Evolutionary conservation across 2,797 vertebrate species (phyloP).

Genomic region (Enoplosus armatus): DNA sequence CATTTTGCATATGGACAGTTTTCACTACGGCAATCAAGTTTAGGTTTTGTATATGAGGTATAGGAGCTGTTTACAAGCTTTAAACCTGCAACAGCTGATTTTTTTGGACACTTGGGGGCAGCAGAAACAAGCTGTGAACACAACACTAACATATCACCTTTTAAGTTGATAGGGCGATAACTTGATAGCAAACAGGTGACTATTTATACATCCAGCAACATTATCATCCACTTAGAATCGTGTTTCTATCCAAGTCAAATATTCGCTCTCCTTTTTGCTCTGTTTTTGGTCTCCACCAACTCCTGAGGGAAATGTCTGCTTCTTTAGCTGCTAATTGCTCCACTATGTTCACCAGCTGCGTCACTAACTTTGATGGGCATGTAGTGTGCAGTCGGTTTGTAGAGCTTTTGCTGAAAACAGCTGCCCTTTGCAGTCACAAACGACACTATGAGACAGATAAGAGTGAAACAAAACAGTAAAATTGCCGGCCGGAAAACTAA

Average conservation of each 20-base stretch:
- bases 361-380: not conserved
- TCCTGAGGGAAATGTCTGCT: not conserved
- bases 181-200: not conserved
- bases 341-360: not conserved
- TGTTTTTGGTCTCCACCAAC: not conserved
- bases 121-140: not conserved
- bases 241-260: not conserved
- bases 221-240: not conserved
- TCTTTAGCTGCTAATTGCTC: not conserved
- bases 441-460: not conserved
- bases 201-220: not conserved
- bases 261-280: not conserved
- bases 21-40: not conserved
- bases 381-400: not conserved
- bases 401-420: not conserved
- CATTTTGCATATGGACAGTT: not conserved
- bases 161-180: not conserved
- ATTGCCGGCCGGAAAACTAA: not conserved
- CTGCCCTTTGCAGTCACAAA: not conserved
- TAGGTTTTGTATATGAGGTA: not conserved
- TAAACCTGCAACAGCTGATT: not conserved
- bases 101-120: not conserved
- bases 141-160: not conserved
- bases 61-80: not conserved
- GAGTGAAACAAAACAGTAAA: not conserved